Base-by-base conservation (phyloP, 2,888 invertebrate species). In the Eumerus sabulonum region DNA sequence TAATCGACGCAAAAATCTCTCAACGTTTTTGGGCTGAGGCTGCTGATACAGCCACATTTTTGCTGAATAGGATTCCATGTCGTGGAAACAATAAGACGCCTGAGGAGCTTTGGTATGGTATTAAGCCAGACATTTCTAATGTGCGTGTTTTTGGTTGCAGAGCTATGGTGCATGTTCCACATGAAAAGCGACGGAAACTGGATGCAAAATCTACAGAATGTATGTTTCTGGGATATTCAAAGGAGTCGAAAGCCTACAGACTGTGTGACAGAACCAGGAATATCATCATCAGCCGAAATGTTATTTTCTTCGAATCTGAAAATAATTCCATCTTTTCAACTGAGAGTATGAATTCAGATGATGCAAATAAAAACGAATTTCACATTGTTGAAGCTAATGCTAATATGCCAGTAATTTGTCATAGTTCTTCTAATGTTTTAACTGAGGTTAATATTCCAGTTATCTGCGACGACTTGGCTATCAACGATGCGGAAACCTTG, bases 111-210 rank as follows among this genome's bases (percentile, higher is more conserved):
- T 83, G 74, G 79, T 47, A 74, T 0, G 72, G 81, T n/a, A 64
- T 38, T 14, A 82, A 64, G 50, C 81, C 81, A 11, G 71, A 59
- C 27, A 42, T 82, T 14, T 81, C 76, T 11, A 50, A 64, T 50
- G 17, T 82, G 18, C 62, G 72, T 7, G 66, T 82, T 3, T 84
- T 82, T 68, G 82, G 79, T 1, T 82, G 82, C 36, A 82, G 72
- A 14, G 83, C 82, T 0, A 76, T 81, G 64, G 74, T 72, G 56
- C 54, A 35, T n/a, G n/a, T n/a, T n/a, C n/a, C n/a, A n/a, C n/a
- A n/a, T n/a, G n/a, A n/a, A n/a, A n/a, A n/a, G n/a, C 56, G 48
- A n/a, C 45, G 40, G 9, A 60, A 82, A 77, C 44, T 82, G 2
- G 57, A 82, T 17, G 13, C 60, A 14, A 82, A 82, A 62, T 82